Evolutionary conservation across 1,140 invertebrate genomes (phyloP), one percentile per base, ranked within the genome.

Genomic region (Plectus sambesii): DNA sequence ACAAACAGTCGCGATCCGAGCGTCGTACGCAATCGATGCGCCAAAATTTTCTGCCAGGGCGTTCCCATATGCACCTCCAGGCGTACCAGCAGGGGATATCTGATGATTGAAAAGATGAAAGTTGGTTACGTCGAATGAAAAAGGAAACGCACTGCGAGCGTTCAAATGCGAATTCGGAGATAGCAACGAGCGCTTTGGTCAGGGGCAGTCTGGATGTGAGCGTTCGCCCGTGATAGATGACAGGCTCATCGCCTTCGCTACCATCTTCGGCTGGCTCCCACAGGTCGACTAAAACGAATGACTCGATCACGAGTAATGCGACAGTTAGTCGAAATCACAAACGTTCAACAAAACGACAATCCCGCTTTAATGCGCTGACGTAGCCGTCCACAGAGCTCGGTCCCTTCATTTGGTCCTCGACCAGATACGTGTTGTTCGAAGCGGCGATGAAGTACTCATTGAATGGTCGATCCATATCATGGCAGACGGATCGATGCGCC

Each of bases 361-460:
- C 58, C 15, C 63, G 24, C 20, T 66, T 70, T n/a, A 68, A 33
- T n/a, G 68, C 66, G 24, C 49, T 57, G n/a, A 59, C 50, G 42
- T 58, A 70, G 15, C 68, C 78, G 62, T 79, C 77, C 35, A 78
- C 67, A 53, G 74, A 77, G 53, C 74, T 74, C 20, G 73, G 69
- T 6, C 78, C 77, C 36, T 70, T 70, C 17, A 79, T 61, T 60
- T 79, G 77, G 58, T 76, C 75, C 26, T 74, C 75, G 2, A 74
- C 66, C 27, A 79, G 61, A 60, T 78, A 79, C 74, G 79, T 80
- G 60, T 81, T 81, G 61, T 81, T 77, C 15, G 79, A 81, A 6
- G 78, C 75, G 5, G 77, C 73, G 35, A 81, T 79, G 60, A 75
- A 81, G 60, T 82, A 81, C 61, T 80, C 73, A 35, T 70, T 63